Conservation (phyloP, 2,888 invertebrate species). For the Lomographa bimaculata region DNA sequence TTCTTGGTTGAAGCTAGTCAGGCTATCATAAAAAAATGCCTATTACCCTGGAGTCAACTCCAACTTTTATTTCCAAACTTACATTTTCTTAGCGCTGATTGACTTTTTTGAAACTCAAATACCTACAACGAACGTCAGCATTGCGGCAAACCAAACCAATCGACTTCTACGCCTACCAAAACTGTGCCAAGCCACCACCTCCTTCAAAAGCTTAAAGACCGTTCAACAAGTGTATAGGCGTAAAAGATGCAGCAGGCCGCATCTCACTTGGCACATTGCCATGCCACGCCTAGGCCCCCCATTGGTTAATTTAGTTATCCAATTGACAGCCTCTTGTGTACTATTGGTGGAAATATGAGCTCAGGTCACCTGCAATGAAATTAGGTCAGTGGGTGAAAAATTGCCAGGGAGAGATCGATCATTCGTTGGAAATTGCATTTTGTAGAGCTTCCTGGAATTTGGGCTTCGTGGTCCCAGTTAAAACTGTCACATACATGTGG, state of each 20-base stretch:
- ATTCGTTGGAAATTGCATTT: slow-evolving; percentile 24
- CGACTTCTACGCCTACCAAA: slow-evolving; percentile 17
- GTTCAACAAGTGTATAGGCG: slow-evolving; percentile 70
- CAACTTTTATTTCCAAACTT: too few relatives aligned
- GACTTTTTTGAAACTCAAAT: too few relatives aligned
- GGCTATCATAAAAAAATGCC: too few relatives aligned
- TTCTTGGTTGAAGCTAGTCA: too few relatives aligned
- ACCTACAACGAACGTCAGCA: not conserved
- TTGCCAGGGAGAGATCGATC: slow-evolving; percentile 29
- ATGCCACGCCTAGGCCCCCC: slow-evolving; percentile 79
- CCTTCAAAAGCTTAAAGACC: slow-evolving; percentile 36
- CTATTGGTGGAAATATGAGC: slow-evolving; percentile 69
- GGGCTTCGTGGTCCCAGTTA: too few relatives aligned
- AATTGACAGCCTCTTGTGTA: slow-evolving; percentile 76
- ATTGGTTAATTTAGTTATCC: slow-evolving; percentile 82
- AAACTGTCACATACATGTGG: too few relatives aligned
- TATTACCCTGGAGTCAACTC: too few relatives aligned
- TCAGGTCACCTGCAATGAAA: slow-evolving; percentile 62
- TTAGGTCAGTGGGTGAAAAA: slow-evolving; percentile 60
- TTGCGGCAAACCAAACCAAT: slow-evolving; percentile 12
- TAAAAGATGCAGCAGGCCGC: slow-evolving; percentile 61
- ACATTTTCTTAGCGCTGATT: too few relatives aligned
- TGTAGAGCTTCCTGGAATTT: slow-evolving; percentile 19
- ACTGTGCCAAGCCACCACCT: slow-evolving; percentile 19
- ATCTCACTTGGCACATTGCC: slow-evolving; percentile 72